phyloP scores from a whole-genome alignment of 2,888 invertebrate genomes.

The Rhagophthalmus giganteus region DNA sequence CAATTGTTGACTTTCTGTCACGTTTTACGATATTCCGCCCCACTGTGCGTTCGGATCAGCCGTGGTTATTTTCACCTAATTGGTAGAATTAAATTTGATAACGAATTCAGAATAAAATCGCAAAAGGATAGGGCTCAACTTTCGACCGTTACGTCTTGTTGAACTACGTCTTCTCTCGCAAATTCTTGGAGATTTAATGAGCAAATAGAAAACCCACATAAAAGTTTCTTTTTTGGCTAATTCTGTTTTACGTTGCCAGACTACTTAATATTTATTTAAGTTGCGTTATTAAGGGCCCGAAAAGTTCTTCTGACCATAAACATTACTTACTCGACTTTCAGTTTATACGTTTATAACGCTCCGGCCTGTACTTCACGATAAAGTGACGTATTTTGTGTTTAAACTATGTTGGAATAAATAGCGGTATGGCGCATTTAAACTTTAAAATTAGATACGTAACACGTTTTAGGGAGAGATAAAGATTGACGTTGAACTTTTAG shows the following conservation, averaged over 20 bases:
- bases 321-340: background rate
- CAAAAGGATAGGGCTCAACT: no score
- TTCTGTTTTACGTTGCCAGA: background rate
- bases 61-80: no score
- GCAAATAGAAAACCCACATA: background rate
- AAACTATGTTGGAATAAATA: background rate
- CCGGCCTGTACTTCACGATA: background rate
- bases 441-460: no score
- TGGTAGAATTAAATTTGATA: no score
- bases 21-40: no score
- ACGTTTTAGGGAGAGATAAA: no score
- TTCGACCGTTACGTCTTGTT: no score
- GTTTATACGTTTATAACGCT: background rate
- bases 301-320: background rate
- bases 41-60: no score
- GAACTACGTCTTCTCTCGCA: slow-evolving; percentile 40
- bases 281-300: background rate
- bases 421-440: no score
- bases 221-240: background rate
- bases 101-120: no score
- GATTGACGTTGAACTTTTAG: background rate
- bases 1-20: no score
- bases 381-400: background rate
- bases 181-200: background rate
- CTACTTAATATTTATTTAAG: no score